Evolutionary conservation across 2,797 vertebrate species (phyloP).

Genomic region (Clarias platycephalus): DNA sequence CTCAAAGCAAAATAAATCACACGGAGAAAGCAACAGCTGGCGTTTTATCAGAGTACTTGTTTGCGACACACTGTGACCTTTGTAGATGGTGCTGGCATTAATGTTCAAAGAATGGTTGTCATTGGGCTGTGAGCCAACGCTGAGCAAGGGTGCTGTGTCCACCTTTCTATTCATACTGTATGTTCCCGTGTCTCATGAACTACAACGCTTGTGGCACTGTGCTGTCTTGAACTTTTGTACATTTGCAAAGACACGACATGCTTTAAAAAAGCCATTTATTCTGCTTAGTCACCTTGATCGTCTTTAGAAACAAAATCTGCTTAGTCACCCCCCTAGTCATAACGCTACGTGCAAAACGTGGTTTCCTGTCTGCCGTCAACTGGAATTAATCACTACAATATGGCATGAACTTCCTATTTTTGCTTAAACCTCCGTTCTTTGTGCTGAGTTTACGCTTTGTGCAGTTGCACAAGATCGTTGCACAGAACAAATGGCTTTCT

Average conservation of each 20-base stretch:
- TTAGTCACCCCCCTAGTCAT: background rate
- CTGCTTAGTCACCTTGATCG: background rate
- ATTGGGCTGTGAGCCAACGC: background rate
- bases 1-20: background rate
- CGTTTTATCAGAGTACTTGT: background rate
- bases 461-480: background rate
- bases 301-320: background rate
- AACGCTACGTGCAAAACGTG: background rate
- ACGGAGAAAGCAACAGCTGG: constrained; percentile 15
- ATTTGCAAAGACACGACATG: background rate
- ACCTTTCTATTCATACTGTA: background rate
- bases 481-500: background rate
- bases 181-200: constrained; percentile 5
- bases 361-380: background rate
- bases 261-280: background rate
- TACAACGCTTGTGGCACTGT: background rate
- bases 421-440: background rate
- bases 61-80: constrained; percentile 3
- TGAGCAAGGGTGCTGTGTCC: background rate
- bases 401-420: background rate
- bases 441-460: background rate
- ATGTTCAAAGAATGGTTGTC: background rate
- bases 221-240: background rate
- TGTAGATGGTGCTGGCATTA: background rate
- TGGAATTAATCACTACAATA: background rate